Evolutionary conservation across 2,888 invertebrate species (phyloP), one percentile per base, ranked within the genome.

Genomic region (Leucozona laternaria): DNA sequence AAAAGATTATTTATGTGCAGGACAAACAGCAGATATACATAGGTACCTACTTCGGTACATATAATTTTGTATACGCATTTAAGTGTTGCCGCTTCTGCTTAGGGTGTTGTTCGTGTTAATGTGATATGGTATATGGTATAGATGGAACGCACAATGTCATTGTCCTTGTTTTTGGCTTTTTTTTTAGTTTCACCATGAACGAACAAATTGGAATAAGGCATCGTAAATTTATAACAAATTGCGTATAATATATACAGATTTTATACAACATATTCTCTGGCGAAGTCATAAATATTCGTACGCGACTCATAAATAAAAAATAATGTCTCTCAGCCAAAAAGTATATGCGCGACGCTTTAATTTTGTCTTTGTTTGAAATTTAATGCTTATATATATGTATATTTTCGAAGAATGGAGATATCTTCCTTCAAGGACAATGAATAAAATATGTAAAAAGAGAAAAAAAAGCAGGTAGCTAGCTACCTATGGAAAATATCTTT

Each of bases 281-380:
- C 25, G 48, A 62, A 53, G 78, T 78, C 85, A 86, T 86, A 86
- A 86, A 86, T 86, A 86, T 81, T 86, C 81, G 81, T 66, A 34
- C 45, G 78, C 68, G 78, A 78, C 68, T 77, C 81, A 85, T 85
- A 85, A 85, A 85, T 85, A 85, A 81, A 81, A 81, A 78, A 85
- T 80, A 80, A 68, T 50, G 66, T 68, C 22, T 66, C 68, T 76
- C 75, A 34, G 68, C 62, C 37, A 37, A 53, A 58, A 50, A 66
- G 15, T 8, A 11, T 28, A 50, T 50, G 25, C 25, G 64, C 25
- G 53, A n/a, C 5, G 34, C 68, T 40, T 68, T 68, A 68, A 53
- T 68, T 37, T 50, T n/a, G 34, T 34, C 31, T 31, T 66, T 40
- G 43, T 40, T 62, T 43, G 25, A 25, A 62, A 62, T 28, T 40